Evolutionary conservation across 2,113 vertebrate species (phyloP), one percentile per base, ranked within the genome.

Genomic region (Mola mola): DNA sequence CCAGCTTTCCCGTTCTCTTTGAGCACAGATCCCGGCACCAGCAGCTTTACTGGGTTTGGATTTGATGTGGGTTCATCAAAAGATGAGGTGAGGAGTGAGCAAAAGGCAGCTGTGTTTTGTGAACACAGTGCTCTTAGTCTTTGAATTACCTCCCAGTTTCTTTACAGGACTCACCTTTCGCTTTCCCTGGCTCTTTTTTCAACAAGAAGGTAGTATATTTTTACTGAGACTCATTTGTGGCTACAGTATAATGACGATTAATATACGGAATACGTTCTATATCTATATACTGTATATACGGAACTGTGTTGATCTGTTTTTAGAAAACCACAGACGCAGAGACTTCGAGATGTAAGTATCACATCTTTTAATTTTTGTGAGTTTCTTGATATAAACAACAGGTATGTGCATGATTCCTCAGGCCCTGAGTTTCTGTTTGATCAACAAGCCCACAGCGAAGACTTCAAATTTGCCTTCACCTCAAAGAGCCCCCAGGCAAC

Each of bases 141-240:
- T 40, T 1, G 10, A 67, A 13, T 57, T 26, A 65, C 47, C 11
- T 61, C 3, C n/a, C 4, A 38, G n/a, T 81, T 49, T 83, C 29
- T 41, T 82, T 83, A 44, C 65, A 93, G 92, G 90, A 88, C 11
- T 66, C 81, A 7, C 53, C 87, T 17, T 92, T 91, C 20, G 25
- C 56, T n/a, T 93, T 93, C 40, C 47, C 74, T 20, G 67, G 75
- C 34, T 70, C 90, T 20, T 86, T 90, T 42, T 92, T 93, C 74
- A 75, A 36, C 2, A 69, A 88, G 22, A 90, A 92, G 90, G 92
- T 93, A 84, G 19, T 7, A 4, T 1, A 3, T 13, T 58, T 37
- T 25, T 12, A 46, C 4, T 43, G 13, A 5, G 26, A 31, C 1
- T 3, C n/a, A 2, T 19, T 4, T n/a, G n/a, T n/a, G n/a, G n/a